Evolutionary conservation across 2,888 invertebrate genomes (phyloP).

Genomic region (Latheticus oryzae): DNA sequence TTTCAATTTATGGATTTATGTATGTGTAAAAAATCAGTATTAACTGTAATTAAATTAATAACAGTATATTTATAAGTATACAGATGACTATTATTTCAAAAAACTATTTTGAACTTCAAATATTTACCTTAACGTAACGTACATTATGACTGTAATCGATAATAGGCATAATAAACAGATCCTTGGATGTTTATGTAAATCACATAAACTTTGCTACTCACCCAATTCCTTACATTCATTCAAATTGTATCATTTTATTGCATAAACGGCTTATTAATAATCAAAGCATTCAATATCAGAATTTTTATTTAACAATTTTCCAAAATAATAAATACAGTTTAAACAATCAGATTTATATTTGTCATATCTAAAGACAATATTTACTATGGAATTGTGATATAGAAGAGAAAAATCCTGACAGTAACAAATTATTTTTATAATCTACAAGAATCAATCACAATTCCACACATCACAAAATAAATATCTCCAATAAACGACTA

Average conservation of each 20-base stretch:
- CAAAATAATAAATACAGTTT: conserved; percentile 30
- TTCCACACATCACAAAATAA: conserved; percentile 31
- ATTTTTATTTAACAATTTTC: conserved; percentile 36
- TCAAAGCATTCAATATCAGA: conserved; percentile 9
- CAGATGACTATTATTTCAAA: conserved; percentile 34
- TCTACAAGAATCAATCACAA: conserved; percentile 18
- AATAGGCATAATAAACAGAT: conserved; percentile 37
- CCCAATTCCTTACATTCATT: conserved; percentile 28
- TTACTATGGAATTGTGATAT: conserved; percentile 18
- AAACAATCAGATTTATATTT: conserved; percentile 33
- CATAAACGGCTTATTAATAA: conserved; percentile 2
- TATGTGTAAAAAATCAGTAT: conserved; percentile 37
- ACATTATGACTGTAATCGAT: conserved; percentile 36
- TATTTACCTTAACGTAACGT: conserved; percentile 33
- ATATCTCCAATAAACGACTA: conserved; percentile 2
- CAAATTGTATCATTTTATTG: conserved; percentile 11
- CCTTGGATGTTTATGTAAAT: conserved; percentile 29
- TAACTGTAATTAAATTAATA: conserved; percentile 43
- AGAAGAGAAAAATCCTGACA: not conserved
- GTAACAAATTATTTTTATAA: conserved; percentile 4
- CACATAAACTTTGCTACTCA: conserved; percentile 37
- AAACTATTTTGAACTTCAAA: conserved; percentile 32
- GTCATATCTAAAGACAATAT: conserved; percentile 31
- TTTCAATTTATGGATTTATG: conserved; percentile 28
- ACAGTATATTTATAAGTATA: conserved; percentile 43